phyloP scores from a whole-genome alignment of 2,888 invertebrate genomes.

The Quadroppia sp. region DNA sequence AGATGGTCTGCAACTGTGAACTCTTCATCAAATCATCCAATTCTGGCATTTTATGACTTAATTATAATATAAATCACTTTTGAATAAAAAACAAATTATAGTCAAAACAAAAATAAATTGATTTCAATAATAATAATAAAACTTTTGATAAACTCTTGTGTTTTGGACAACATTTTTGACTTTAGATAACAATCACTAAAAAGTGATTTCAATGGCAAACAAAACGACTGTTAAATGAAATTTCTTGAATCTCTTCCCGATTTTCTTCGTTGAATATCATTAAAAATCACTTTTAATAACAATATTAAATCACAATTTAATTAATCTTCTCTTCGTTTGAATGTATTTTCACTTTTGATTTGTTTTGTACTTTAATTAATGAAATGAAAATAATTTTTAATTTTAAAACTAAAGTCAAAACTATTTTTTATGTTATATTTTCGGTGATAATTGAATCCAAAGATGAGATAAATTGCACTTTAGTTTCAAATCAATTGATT shows the following conservation, averaged over 20 bases:
- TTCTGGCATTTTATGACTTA: neutral
- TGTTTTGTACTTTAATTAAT: conserved; percentile 22
- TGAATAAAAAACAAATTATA: neutral
- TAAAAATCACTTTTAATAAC: neutral
- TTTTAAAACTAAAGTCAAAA: too few relatives aligned
- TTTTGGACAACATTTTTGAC: neutral
- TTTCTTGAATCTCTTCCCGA: neutral
- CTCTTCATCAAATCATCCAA: conserved; percentile 11
- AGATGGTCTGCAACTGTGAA: neutral
- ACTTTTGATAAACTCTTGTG: neutral
- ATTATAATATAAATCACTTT: neutral
- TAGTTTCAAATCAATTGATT: neutral
- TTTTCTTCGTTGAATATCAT: neutral
- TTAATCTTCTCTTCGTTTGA: neutral
- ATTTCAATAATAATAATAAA: neutral
- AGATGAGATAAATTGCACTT: conserved; percentile 23
- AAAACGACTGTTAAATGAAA: too few relatives aligned
- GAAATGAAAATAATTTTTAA: neutral
- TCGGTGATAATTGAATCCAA: neutral
- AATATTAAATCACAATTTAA: conserved; percentile 10
- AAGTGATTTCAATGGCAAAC: neutral
- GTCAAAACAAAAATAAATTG: neutral
- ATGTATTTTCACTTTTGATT: neutral
- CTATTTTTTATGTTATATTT: too few relatives aligned
- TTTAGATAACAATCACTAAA: too few relatives aligned